These are phyloP conservation scores for Galendromus occidentalis DNA, from an alignment of 1,140 invertebrate genomes.

Conservation along the genomic window DNA sequence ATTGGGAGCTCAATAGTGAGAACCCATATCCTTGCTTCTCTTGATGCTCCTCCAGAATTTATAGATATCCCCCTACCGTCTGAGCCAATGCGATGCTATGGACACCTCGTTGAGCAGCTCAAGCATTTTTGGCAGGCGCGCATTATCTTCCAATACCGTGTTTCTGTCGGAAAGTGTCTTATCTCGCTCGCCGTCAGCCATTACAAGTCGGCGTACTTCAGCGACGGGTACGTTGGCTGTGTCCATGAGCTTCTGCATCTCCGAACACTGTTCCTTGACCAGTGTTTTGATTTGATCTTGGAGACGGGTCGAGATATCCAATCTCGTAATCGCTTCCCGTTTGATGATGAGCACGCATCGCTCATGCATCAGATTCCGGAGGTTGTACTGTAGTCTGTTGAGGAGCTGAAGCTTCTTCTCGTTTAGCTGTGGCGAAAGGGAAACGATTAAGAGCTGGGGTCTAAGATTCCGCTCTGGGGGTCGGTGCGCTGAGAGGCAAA, in stretches of 20 bases:
- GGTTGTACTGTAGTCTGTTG: not conserved
- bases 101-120: conserved; percentile 7
- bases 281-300: not conserved
- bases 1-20: no score
- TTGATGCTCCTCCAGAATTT: not conserved
- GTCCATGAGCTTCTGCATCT: not conserved
- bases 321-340: not conserved
- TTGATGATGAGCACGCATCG: not conserved
- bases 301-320: not conserved
- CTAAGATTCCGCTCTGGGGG: not conserved
- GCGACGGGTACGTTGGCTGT: not conserved
- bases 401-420: conserved; percentile 1
- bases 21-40: not conserved
- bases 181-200: conserved; percentile 1
- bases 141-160: not conserved
- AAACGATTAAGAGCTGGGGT: not conserved
- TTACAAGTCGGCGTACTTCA: not conserved
- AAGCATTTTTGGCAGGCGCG: not conserved
- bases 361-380: not conserved
- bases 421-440: not conserved
- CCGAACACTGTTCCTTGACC: not conserved
- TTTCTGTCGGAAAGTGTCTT: not conserved
- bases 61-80: not conserved
- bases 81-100: conserved; percentile 5
- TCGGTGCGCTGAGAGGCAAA: not conserved